Evolutionary conservation across 2,797 vertebrate species (phyloP).

Genomic region (Aythya fuligula): DNA sequence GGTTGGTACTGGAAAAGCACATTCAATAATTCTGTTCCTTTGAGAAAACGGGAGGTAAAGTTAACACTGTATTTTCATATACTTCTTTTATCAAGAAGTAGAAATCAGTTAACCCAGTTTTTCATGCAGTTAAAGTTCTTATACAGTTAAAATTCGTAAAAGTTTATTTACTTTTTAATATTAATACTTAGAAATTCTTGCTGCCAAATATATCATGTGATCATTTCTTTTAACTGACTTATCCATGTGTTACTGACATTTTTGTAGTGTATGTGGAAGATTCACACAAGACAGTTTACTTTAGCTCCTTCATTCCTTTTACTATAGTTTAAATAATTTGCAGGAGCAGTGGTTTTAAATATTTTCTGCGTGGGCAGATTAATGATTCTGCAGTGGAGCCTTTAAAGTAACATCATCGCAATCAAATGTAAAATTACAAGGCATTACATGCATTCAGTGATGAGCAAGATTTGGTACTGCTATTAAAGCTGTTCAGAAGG

Average conservation of each 20-base stretch:
- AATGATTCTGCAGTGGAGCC: conserved; percentile 13
- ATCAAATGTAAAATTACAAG: conserved; percentile 56
- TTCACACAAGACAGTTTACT: not conserved
- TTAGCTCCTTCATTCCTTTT: not conserved
- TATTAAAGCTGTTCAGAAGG: conserved; percentile 35
- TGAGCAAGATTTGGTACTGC: conserved; percentile 16
- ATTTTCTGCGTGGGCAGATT: conserved; percentile 1
- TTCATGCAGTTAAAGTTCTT: not conserved
- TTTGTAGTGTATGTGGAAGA: not conserved
- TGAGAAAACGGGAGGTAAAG: not conserved
- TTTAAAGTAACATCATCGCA: conserved; percentile 50
- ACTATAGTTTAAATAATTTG: conserved; percentile 3
- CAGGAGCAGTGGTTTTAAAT: conserved; percentile 44
- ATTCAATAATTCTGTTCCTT: not conserved
- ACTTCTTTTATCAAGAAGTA: not conserved
- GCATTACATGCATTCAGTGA: conserved; percentile 34
- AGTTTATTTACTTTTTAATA: not conserved
- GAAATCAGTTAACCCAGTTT: not conserved
- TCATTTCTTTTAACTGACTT: not conserved
- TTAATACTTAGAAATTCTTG: not conserved
- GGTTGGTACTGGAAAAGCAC: not conserved
- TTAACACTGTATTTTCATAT: not conserved
- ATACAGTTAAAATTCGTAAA: not conserved
- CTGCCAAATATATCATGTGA: not conserved
- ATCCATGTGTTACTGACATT: not conserved